Evolutionary conservation across 2,888 invertebrate genomes (phyloP).

Genomic region (Aspidapion aeneum): DNA sequence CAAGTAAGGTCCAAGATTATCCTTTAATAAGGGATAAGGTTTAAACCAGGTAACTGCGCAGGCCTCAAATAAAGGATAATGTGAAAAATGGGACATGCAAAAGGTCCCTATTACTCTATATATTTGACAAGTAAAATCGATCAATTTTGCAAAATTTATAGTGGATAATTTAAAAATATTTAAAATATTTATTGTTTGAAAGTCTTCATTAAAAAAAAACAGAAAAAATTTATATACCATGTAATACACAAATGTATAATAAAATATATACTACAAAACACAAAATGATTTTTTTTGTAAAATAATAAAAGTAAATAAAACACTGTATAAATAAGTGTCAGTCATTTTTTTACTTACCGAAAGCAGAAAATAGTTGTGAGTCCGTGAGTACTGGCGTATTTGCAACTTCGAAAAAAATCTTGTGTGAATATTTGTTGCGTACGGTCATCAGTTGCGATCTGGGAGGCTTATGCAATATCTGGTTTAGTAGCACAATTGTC

Average conservation of each 20-base stretch:
- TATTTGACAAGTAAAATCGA: no score
- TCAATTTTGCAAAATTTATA: no score
- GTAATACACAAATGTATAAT: background rate
- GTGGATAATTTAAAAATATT: no score
- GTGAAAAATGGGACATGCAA: no score
- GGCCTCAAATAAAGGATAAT: no score
- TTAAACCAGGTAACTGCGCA: no score
- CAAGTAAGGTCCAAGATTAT: no score
- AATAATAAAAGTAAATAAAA: background rate
- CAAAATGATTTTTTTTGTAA: background rate
- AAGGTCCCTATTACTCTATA: no score
- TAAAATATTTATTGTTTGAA: no score
- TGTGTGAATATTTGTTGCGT: conserved; percentile 90
- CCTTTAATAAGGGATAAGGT: no score
- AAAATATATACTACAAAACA: background rate
- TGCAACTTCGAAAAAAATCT: conserved; percentile 90
- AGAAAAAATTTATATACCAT: no score
- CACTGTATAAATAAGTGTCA: background rate
- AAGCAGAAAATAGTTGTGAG: conserved; percentile 28
- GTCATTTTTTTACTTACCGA: background rate
- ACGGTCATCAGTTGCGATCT: conserved; percentile 81
- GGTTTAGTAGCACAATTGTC: conserved; percentile 70
- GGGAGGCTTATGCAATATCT: conserved; percentile 72
- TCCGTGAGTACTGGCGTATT: conserved; percentile 64
- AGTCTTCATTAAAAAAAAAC: no score